Conservation (phyloP, 2,888 invertebrate species). For the Sinhomidia bicolor region DNA sequence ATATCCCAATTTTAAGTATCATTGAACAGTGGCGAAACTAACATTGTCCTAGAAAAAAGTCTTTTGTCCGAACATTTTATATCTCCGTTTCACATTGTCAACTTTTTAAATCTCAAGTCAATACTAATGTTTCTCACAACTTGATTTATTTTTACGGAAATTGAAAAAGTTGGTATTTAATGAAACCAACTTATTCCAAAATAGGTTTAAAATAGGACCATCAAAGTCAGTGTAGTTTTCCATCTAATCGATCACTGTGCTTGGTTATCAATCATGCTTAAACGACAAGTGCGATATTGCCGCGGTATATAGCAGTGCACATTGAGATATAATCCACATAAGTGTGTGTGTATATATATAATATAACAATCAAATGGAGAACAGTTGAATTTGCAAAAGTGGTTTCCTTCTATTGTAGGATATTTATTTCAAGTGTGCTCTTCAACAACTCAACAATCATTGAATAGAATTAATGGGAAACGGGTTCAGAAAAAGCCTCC, state of each 20-base stretch:
- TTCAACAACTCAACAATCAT: conserved; percentile 21
- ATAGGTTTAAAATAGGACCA: no score
- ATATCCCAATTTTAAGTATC: conserved; percentile 23
- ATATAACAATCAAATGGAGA: not conserved
- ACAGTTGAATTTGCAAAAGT: not conserved
- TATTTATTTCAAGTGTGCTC: conserved; percentile 33
- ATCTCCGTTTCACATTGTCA: no score
- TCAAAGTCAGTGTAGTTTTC: not conserved
- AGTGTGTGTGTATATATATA: no score
- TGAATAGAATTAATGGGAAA: conserved; percentile 22
- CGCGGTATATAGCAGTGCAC: no score
- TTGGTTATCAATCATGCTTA: not conserved
- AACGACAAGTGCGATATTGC: not conserved
- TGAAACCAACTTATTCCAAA: no score
- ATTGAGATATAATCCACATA: no score
- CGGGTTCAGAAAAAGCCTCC: not conserved
- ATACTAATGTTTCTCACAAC: no score
- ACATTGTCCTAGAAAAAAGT: not conserved
- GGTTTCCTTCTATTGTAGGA: not conserved
- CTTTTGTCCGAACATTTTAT: not conserved
- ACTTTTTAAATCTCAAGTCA: no score
- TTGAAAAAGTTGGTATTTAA: no score
- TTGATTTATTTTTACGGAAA: no score
- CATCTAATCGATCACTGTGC: not conserved
- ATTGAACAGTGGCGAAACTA: not conserved